These are phyloP conservation scores for Remorina albescens DNA, from an alignment of 2,797 vertebrate species.

Conservation along the genomic window DNA sequence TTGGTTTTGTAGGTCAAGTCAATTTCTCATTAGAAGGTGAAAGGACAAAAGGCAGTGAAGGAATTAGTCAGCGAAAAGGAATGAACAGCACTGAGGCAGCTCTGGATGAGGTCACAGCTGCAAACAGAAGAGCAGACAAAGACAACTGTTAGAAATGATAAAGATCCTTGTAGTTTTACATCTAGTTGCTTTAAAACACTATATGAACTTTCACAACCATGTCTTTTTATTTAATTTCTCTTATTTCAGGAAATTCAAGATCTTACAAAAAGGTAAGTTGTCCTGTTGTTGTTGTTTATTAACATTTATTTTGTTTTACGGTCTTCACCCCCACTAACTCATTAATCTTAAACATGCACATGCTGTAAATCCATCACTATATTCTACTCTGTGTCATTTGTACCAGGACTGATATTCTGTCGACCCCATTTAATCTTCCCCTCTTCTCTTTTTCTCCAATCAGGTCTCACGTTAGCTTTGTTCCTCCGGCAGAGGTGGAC, in stretches of 20 bases:
- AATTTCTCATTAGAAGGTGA: slow-evolving; percentile 69
- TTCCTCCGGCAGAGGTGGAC: slow-evolving; percentile 74
- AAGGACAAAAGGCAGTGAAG: slow-evolving; percentile 24
- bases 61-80: slow-evolving; percentile 49
- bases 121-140: slow-evolving; percentile 4
- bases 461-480: slow-evolving; percentile 83
- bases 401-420: background rate
- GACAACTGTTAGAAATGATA: background rate
- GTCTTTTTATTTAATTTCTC: slow-evolving; percentile 34
- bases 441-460: slow-evolving; percentile 12
- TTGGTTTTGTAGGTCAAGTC: slow-evolving; percentile 59
- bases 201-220: background rate
- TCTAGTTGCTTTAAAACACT: background rate
- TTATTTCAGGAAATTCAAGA: slow-evolving; percentile 85
- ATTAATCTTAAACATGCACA: slow-evolving; percentile 27
- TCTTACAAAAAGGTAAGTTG: slow-evolving; percentile 83
- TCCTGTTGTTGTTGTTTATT: background rate
- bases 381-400: slow-evolving; percentile 8
- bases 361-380: slow-evolving; percentile 16
- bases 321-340: background rate
- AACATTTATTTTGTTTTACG: background rate
- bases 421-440: slow-evolving; percentile 23
- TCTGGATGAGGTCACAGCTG: background rate
- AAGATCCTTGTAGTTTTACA: background rate
- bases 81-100: background rate